phyloP scores from a whole-genome alignment of 2,797 vertebrate genomes.

The Centropyge bicolor region DNA sequence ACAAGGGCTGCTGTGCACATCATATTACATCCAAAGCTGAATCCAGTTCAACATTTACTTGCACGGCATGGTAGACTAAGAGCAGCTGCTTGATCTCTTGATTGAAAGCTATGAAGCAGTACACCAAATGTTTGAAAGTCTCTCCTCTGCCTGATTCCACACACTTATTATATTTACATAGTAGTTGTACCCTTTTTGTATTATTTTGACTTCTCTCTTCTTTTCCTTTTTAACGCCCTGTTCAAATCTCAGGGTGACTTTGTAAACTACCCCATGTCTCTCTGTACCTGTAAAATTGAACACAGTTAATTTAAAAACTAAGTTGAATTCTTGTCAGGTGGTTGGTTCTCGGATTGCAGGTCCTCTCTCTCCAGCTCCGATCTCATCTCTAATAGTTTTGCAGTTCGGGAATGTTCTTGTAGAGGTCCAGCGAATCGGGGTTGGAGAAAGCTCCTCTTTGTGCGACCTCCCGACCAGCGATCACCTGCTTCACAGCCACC shows the following conservation, averaged over 20 bases:
- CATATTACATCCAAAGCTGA: slow-evolving; percentile 32
- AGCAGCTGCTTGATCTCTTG: slow-evolving; percentile 27
- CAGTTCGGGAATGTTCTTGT: slow-evolving; percentile 93
- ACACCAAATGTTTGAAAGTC: slow-evolving; percentile 10
- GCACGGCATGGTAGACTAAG: slow-evolving; percentile 11
- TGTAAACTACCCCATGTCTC: slow-evolving; percentile 22
- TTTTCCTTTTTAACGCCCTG: neutral
- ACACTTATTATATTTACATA: slow-evolving; percentile 9
- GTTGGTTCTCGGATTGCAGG: slow-evolving; percentile 8
- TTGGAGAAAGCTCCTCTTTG: slow-evolving; percentile 95
- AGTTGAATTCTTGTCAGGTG: neutral
- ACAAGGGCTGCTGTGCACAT: slow-evolving; percentile 32
- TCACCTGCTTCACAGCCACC: slow-evolving; percentile 95
- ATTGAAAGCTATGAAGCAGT: slow-evolving; percentile 22
- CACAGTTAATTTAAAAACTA: slow-evolving; percentile 55
- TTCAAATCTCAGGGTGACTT: slow-evolving; percentile 12
- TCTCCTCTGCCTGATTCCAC: neutral
- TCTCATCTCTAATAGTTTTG: slow-evolving; percentile 86
- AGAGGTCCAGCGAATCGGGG: slow-evolving; percentile 93
- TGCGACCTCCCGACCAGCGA: slow-evolving; percentile 91
- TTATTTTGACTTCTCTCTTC: neutral
- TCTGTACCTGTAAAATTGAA: slow-evolving; percentile 24
- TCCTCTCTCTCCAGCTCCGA: slow-evolving; percentile 13
- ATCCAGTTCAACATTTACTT: slow-evolving; percentile 35
- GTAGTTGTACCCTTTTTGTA: neutral